A percentile compares a stretch with the other conserved stretches of the same genome.
Conservation (phyloP, 37 sponge, comb jelly and placozoan species). For the Agelas oroides region DNA sequence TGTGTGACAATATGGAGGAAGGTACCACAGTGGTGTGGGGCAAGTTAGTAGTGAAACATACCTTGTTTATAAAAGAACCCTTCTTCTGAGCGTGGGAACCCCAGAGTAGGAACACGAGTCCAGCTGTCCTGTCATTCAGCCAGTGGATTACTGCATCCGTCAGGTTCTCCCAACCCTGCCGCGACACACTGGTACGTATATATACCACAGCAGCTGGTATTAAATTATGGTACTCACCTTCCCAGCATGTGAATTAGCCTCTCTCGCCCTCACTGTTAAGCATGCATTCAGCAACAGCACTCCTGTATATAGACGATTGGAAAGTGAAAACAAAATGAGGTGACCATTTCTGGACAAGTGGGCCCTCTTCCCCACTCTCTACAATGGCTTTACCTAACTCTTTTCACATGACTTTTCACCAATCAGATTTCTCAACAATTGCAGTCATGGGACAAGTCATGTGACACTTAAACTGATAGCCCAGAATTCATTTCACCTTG, state of each 20-base stretch:
- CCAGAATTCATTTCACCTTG: not conserved
- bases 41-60: not conserved
- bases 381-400: too few species aligned
- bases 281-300: conserved; percentile 97
- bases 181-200: not conserved
- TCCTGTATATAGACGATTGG: conserved; percentile 70
- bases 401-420: too few species aligned
- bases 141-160: conserved; percentile 97
- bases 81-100: conserved; percentile 96
- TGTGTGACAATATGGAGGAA: too few species aligned
- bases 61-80: conserved; percentile 74
- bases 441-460: too few species aligned
- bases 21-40: too few species aligned
- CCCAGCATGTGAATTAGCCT: conserved; percentile 92
- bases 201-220: not conserved
- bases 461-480: too few species aligned
- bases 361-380: too few species aligned
- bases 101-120: conserved; percentile 95
- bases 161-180: conserved; percentile 97
- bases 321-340: too few species aligned
- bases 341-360: too few species aligned
- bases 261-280: conserved; percentile 85
- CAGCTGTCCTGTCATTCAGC: conserved; percentile 68
- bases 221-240: conserved; percentile 28
- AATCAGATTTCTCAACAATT: too few species aligned